Base-by-base conservation (phyloP, 2,888 invertebrate species). In the Sphaerophoria taeniata region DNA sequence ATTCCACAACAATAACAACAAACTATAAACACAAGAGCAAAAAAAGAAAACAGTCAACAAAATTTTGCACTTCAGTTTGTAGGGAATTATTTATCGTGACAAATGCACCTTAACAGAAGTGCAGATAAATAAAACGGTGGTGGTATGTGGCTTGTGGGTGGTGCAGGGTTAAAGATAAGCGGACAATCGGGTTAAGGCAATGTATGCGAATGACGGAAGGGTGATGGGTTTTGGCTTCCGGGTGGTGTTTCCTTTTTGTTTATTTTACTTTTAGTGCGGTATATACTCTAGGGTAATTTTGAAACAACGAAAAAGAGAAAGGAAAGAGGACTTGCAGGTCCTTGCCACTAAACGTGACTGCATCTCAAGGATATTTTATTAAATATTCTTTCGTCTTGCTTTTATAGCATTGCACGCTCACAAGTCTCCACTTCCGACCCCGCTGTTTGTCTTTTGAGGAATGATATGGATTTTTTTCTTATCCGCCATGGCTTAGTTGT, bases 301-400 rank as follows among this genome's bases (percentile, higher is more conserved):
- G 53, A 58, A 72, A 43, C 24, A 24, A 69, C 67, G 58, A 69
- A 69, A 67, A 69, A 72, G 71, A 9, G 43, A 39, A 39, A 39
- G 39, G 9, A 3, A 39, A 39, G 58, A 49, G 58, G 63, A 70
- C 80, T 80, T 24, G 67, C 71, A 60, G n/a, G n/a, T 79, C 60
- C 53, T 58, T 70, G 74, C 67, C 70, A 60, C 73, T 76, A 76
- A 80, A 81, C 85, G 80, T 85, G 81, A 76, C 85, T 85, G 80
- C 76, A 85, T 72, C 72, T 81, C 73, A 75, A 81, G 76, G 69
- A 85, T 85, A 65, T 81, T 70, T 81, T 81, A 85, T 85, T 85
- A 77, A 85, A 85, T 80, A 85, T 76, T 75, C 71, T 69, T 43
- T 65, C 47, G 16, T 43, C 49, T 67, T 49, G 16, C 31, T 58